These are phyloP conservation scores for Masnerella sp. DNA, from an alignment of 2,888 invertebrate species.

Conservation along the genomic window DNA sequence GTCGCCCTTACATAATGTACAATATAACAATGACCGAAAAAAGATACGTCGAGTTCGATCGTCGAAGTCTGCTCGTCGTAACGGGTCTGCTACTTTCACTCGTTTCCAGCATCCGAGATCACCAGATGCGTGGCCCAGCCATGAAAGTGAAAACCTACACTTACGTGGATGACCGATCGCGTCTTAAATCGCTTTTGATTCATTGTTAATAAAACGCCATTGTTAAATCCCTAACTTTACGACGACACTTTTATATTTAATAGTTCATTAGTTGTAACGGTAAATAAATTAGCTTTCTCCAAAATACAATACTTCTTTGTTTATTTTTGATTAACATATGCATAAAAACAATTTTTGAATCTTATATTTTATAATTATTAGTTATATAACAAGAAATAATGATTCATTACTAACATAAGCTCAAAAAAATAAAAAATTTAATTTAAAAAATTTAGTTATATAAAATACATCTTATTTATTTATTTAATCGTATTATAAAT, in stretches of 20 bases:
- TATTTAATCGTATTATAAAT: no score
- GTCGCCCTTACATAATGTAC: conserved; percentile 33
- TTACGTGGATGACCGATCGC: conserved; percentile 38
- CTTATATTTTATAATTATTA: no score
- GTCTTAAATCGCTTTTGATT: conserved; percentile 40
- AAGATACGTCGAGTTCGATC: conserved; percentile 44
- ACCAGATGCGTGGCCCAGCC: conserved; percentile 49
- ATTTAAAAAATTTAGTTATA: neutral
- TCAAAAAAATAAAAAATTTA: neutral
- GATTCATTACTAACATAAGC: no score
- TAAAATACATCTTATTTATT: no score
- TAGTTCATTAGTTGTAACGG: conserved; percentile 11
- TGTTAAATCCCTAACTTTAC: conserved; percentile 18
- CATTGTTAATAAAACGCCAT: conserved; percentile 45
- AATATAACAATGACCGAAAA: conserved; percentile 48
- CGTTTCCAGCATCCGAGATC: conserved; percentile 49
- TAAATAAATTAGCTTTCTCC: conserved; percentile 9
- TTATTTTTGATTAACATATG: no score
- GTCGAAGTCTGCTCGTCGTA: conserved; percentile 32
- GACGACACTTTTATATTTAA: conserved; percentile 19
- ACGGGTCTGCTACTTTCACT: conserved; percentile 57
- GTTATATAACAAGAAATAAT: no score
- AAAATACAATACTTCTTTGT: no score
- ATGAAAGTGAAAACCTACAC: conserved; percentile 70
- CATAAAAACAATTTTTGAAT: no score